A percentile compares a stretch with the other conserved stretches of the same genome.
These are phyloP conservation scores for Aphelenchoides fujianensis DNA, from an alignment of 1,140 invertebrate genomes.

Conservation along the genomic window DNA sequence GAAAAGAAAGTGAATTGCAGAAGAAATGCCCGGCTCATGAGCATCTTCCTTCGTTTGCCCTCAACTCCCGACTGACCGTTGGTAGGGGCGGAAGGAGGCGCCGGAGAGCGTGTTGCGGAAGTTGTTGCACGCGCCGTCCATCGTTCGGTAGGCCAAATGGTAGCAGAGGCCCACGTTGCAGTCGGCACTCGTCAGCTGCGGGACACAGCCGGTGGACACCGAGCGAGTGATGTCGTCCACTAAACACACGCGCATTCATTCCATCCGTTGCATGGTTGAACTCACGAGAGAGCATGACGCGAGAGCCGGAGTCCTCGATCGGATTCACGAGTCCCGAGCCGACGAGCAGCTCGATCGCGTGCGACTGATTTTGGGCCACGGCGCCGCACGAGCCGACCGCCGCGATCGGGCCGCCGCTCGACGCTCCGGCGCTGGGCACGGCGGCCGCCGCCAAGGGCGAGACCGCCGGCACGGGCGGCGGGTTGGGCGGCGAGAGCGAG, in stretches of 20 bases:
- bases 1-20: background rate
- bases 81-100: slow-evolving; percentile 50
- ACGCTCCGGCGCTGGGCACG: too few relatives aligned
- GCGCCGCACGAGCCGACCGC: slow-evolving; percentile 25
- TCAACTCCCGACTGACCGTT: slow-evolving; percentile 47
- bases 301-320: slow-evolving; percentile 47
- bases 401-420: background rate
- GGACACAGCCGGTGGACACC: slow-evolving; percentile 59
- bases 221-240: slow-evolving; percentile 57
- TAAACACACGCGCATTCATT: slow-evolving; percentile 36
- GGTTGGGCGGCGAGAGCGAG: background rate
- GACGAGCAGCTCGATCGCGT: slow-evolving; percentile 36
- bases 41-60: too few relatives aligned
- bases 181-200: slow-evolving; percentile 40
- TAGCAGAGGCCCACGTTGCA: slow-evolving; percentile 49
- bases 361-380: slow-evolving; percentile 34
- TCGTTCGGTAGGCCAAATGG: slow-evolving; percentile 46
- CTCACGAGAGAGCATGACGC: slow-evolving; percentile 53
- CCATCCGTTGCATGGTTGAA: background rate
- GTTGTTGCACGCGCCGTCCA: slow-evolving; percentile 54
- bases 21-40: too few relatives aligned
- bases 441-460: background rate
- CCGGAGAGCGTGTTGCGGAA: slow-evolving; percentile 41
- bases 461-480: background rate
- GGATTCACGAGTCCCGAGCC: slow-evolving; percentile 49